Base-by-base conservation (phyloP, 1,140 invertebrate species). In the Trichogramma pretiosum region DNA sequence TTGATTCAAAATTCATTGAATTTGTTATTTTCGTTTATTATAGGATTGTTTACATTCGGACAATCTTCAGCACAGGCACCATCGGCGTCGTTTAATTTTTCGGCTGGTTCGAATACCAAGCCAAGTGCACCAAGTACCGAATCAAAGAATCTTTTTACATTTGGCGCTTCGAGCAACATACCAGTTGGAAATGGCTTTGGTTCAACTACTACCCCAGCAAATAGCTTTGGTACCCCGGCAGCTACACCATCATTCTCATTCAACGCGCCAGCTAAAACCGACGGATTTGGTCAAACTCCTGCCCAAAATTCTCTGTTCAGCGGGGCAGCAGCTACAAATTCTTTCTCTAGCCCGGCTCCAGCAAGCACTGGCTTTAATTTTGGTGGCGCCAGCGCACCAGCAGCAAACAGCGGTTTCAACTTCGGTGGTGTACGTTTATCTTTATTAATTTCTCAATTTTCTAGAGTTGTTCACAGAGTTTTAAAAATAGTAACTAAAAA, bases 221-320 rank as follows among this genome's bases (percentile, higher is more conserved):
- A n/a, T n/a, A n/a, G n/a, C n/a, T n/a, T n/a, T n/a, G n/a, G n/a
- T n/a, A n/a, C 16, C 13, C 40, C 44, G 49, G 37, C 18, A 16
- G 46, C 44, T 18, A 32, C n/a, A 46, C 21, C 52, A 18, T 19
- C 14, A 2, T 69, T 69, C 26, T 46, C 56, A 0, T 70, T 69
- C 34, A 68, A 63, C 30, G 39, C 65, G 9, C 49, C 64, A 10
- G 50, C 64, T 1, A 64, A 64, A 48, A 43, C 57, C 5, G 60
- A 63, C 35, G n/a, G n/a, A n/a, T n/a, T n/a, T n/a, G n/a, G n/a
- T n/a, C n/a, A n/a, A n/a, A n/a, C n/a, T n/a, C n/a, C n/a, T n/a
- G n/a, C n/a, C n/a, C n/a, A n/a, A n/a, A n/a, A n/a, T n/a, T n/a
- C n/a, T n/a, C n/a, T n/a, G n/a, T n/a, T n/a, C n/a, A n/a, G n/a